Evolutionary conservation across 1,140 invertebrate species (phyloP), one percentile per base, ranked within the genome.

Genomic region (Solenopsis fugax): DNA sequence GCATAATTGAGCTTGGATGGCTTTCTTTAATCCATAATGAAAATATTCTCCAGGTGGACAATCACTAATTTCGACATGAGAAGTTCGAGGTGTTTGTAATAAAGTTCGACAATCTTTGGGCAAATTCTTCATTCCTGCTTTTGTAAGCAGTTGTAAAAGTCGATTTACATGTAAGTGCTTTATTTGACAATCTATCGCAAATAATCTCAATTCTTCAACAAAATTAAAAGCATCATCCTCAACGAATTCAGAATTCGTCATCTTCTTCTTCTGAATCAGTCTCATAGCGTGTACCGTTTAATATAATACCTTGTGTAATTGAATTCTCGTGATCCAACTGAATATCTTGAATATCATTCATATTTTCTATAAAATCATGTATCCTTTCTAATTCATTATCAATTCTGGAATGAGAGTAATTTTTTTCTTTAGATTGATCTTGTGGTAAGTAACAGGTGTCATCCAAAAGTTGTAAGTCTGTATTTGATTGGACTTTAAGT

Each of bases 21-120:
- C 58, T 60, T 24, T 60, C 21, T 29, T 60, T 4, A 60, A 60
- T 60, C 58, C 58, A 60, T 60, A 60, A 60, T 60, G 58, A 60
- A 60, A 21, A 60, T 60, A 60, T 60, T 60, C 12, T 60, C 58
- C 21, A 60, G 58, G 58, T 24, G 58, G 58, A 62, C 58, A 62
- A 62, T 0, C 2, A 62, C 58, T 13, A 62, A 62, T 24, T 62
- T 62, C 4, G 9, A 62, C 10, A 34, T 62, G 29, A 62, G 58
- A 62, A 62, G 24, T 62, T 62, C 24, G 58, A 62, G 24, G 24
- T 29, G 58, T 62, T 62, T 5, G 6, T 13, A 62, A 29, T 62
- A 62, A 4, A 62, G 58, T 13, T 62, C 58, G 58, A 62, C 9
- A 62, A 5, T 62, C 58, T 62, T 62, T 0, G 2, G 58, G 58